Evolutionary conservation across 2,797 vertebrate genomes (phyloP), one percentile per base, ranked within the genome.

Genomic region (Sebastes minor): DNA sequence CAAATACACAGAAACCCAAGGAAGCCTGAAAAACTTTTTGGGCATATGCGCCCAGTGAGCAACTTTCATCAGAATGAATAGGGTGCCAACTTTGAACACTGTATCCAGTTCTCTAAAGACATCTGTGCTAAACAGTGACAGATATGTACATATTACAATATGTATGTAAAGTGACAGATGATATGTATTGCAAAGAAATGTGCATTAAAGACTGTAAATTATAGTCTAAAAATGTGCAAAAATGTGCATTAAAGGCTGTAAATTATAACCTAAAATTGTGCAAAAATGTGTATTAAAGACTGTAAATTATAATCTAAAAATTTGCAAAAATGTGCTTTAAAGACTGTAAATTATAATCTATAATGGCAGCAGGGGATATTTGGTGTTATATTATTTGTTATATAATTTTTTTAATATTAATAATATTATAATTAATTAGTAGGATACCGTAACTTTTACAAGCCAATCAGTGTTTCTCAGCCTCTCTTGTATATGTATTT

Each of bases 1-100:
- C 38, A 16, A 42, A 42, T 42, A 42, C 38, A 0, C 38, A 42
- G 1, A 42, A 16, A 6, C 0, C 38, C 0, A 42, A 42, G 14
- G 38, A 42, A 42, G 38, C 38, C 38, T 42, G 38, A 42, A 42
- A 38, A 42, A 42, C 38, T 0, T 42, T 42, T 56, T 55, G 27
- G 22, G 22, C 2, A 0, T 35, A 1, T 33, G n/a, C 32, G 6
- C 5, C 0, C 13, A 60, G 10, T 35, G 30, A 4, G 12, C 5
- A 38, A 9, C 22, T 56, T 64, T 56, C 6, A 35, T 63, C 22
- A 0, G 4, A 35, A n/a, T 27, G 16, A 63, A 35, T 28, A 20
- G 18, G 12, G 5, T 28, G 5, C 2, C 38, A 42, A 0, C 38
- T 28, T 16, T 0, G n/a, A 42, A 38, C 16, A 30, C 9, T 18